Evolutionary conservation across 1,140 invertebrate species (phyloP).

Genomic region (Rhagoletis zephyria): DNA sequence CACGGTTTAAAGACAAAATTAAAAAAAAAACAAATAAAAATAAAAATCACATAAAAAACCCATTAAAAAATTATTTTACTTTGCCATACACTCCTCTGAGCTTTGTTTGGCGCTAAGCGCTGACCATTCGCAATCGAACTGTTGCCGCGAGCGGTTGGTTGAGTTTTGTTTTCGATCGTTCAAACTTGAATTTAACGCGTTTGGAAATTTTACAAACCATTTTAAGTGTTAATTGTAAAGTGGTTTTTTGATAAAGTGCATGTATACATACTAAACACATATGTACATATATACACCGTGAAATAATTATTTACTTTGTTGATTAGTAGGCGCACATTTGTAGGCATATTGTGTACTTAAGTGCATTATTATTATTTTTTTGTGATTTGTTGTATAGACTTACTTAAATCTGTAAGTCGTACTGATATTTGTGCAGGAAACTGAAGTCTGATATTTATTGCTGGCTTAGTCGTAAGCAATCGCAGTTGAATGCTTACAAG

Average conservation of each 20-base stretch:
- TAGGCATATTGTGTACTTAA: too few species aligned
- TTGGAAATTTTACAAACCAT: not conserved
- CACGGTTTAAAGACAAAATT: not conserved
- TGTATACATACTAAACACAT: not conserved
- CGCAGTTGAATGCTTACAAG: not conserved
- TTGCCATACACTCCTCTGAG: not conserved
- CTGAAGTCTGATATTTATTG: slow-evolving; percentile 25
- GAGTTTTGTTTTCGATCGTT: not conserved
- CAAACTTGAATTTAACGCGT: not conserved
- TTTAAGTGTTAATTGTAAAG: not conserved
- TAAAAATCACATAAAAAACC: not conserved
- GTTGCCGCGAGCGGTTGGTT: not conserved
- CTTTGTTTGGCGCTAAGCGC: not conserved
- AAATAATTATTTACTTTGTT: not conserved
- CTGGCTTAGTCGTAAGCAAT: too few species aligned
- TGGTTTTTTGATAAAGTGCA: not conserved
- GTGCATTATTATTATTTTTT: not conserved
- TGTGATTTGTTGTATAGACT: not conserved
- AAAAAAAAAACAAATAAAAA: not conserved
- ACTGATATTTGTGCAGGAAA: slow-evolving; percentile 7
- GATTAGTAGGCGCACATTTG: not conserved
- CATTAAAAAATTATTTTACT: not conserved
- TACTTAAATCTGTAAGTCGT: not conserved
- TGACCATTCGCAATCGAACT: slow-evolving; percentile 25
- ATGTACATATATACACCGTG: not conserved